These are phyloP conservation scores for Centropus bengalensis DNA, from an alignment of 2,113 vertebrate genomes.

Conservation along the genomic window DNA sequence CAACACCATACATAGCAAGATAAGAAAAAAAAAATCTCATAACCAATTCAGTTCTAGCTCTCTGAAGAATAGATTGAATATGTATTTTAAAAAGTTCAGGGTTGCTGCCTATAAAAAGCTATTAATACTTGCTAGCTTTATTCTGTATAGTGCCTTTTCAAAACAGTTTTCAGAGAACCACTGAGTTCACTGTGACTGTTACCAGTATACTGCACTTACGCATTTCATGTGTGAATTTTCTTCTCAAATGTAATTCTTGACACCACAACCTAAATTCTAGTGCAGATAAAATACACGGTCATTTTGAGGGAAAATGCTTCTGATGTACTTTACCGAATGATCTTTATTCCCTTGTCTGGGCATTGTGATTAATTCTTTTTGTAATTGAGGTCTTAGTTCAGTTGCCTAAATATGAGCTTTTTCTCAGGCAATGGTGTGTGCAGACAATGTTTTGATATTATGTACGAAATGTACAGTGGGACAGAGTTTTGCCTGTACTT, in stretches of 20 bases:
- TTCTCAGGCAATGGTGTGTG: neutral
- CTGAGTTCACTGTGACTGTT: neutral
- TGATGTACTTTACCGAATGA: neutral
- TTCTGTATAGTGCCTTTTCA: neutral
- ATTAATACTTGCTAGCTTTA: neutral
- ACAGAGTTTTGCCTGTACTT: neutral
- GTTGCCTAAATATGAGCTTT: neutral
- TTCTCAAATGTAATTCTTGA: neutral
- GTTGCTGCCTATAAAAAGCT: neutral
- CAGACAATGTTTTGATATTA: neutral
- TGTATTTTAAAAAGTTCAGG: neutral
- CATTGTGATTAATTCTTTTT: neutral
- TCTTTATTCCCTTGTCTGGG: neutral
- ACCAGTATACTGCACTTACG: neutral
- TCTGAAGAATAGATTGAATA: neutral
- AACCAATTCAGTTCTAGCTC: neutral
- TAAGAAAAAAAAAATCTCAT: neutral
- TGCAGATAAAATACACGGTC: neutral
- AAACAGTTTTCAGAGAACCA: neutral
- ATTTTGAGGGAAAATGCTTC: neutral
- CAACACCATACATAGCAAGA: neutral
- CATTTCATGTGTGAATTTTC: neutral
- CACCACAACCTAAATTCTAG: neutral
- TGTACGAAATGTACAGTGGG: neutral
- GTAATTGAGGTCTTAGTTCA: neutral